Percentiles rank a stretch among this genome's conserved stretches.
These are phyloP conservation scores for Pomatostomus ruficeps DNA, from an alignment of 2,113 vertebrate genomes.

Conservation along the genomic window DNA sequence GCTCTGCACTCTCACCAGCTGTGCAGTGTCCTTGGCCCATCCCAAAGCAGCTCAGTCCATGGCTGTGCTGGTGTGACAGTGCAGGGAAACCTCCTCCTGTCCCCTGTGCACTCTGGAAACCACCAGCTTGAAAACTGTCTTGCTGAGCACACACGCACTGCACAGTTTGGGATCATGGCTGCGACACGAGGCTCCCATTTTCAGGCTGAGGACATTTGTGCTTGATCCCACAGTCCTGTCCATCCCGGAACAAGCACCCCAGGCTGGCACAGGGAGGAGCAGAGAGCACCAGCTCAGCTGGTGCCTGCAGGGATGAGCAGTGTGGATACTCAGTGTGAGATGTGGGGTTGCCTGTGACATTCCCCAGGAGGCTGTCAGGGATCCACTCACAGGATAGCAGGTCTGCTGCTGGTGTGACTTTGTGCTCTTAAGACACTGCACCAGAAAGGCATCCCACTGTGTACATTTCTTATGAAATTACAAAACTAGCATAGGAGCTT, in stretches of 20 bases:
- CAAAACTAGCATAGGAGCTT: neutral
- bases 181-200: fast-evolving
- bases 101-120: fast-evolving
- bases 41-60: neutral
- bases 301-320: fast-evolving
- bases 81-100: neutral
- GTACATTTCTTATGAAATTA: neutral
- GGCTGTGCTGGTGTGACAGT: fast-evolving
- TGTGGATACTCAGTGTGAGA: fast-evolving
- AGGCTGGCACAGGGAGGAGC: neutral
- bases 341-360: neutral
- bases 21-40: fast-evolving
- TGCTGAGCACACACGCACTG: fast-evolving
- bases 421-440: neutral
- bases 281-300: neutral
- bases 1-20: neutral
- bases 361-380: neutral
- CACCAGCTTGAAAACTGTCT: neutral
- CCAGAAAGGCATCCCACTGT: fast-evolving
- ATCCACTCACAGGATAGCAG: neutral
- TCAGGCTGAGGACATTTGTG: neutral
- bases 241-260: neutral
- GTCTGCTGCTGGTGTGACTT: neutral
- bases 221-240: fast-evolving
- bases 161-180: neutral